Evolutionary conservation across 2,797 vertebrate species (phyloP).

Genomic region (Pelobates cultripes): DNA sequence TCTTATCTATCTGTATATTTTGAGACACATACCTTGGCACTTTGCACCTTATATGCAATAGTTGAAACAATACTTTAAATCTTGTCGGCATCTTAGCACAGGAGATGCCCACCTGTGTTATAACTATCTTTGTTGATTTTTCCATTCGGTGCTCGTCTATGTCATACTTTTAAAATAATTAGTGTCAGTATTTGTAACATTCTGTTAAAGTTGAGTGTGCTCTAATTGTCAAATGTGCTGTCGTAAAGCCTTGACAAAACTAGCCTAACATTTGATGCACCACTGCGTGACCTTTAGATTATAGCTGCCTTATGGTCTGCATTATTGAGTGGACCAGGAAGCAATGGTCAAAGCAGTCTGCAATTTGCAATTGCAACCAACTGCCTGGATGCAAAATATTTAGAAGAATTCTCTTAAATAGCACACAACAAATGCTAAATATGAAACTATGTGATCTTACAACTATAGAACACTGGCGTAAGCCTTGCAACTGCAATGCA

Average conservation of each 20-base stretch:
- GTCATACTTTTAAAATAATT: background rate
- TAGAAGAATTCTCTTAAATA: background rate
- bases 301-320: slow-evolving; percentile 42
- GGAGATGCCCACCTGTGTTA: no score
- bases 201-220: slow-evolving; percentile 15
- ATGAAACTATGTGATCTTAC: no score
- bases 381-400: slow-evolving; percentile 5
- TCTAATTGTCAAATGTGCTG: slow-evolving; percentile 26
- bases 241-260: slow-evolving; percentile 30
- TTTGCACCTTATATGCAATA: no score
- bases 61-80: no score
- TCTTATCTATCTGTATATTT: no score
- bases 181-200: slow-evolving; percentile 9
- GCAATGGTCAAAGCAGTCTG: slow-evolving; percentile 43
- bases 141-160: background rate
- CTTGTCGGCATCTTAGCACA: no score
- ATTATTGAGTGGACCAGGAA: slow-evolving; percentile 34
- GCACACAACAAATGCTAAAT: background rate
- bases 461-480: no score
- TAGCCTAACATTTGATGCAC: slow-evolving; percentile 41
- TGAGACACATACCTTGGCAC: no score
- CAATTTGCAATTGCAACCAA: slow-evolving; percentile 52
- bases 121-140: background rate
- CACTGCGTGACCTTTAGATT: slow-evolving; percentile 43
- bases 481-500: no score